phyloP scores from a whole-genome alignment of 2,113 vertebrate species.

The Monarcha castaneiventris region DNA sequence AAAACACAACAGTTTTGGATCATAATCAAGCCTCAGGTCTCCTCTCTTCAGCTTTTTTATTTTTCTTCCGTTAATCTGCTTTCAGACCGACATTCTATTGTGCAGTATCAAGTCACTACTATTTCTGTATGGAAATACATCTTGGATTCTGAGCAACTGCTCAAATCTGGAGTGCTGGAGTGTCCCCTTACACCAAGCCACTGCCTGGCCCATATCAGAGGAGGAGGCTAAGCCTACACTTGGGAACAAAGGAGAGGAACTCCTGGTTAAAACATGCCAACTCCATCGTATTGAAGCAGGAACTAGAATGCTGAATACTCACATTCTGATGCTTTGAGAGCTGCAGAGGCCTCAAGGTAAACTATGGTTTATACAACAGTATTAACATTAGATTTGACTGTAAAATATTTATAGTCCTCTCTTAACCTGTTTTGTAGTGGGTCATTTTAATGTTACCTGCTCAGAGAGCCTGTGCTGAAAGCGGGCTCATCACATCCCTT shows the following conservation, averaged over 20 bases:
- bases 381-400: background rate
- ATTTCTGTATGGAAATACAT: background rate
- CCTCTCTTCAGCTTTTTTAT: background rate
- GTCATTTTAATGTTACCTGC: background rate
- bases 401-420: background rate
- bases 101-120: background rate
- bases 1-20: background rate
- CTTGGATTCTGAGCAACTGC: background rate
- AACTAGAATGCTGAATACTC: background rate
- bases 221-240: background rate
- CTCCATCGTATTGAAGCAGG: background rate
- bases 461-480: background rate
- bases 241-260: background rate
- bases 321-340: background rate
- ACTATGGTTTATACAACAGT: background rate
- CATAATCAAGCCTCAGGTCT: background rate
- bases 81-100: background rate
- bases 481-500: background rate
- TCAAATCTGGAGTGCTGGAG: background rate
- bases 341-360: background rate
- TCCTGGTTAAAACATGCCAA: background rate
- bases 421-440: background rate
- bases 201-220: rapidly evolving
- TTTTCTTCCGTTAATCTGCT: background rate
- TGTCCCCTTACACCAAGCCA: background rate